Percentiles rank a stretch among this genome's conserved stretches.
Conservation (phyloP, 2,888 invertebrate genomes). For the Saturnia pavonia region DNA sequence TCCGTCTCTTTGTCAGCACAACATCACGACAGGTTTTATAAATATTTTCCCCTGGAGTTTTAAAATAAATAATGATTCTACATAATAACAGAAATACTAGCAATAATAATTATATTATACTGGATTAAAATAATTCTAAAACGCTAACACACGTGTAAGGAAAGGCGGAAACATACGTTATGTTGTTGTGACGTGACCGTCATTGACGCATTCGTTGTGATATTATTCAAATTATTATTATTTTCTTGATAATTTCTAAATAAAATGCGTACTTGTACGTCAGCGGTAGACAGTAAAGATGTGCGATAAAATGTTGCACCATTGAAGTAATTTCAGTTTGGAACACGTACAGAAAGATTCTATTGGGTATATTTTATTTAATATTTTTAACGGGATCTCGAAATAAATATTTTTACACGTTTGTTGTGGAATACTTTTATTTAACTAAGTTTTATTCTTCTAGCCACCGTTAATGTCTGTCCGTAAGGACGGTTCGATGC, state of each 20-base stretch:
- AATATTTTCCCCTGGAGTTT: no score
- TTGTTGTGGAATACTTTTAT: background rate
- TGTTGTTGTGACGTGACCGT: constrained; percentile 12
- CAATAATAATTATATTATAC: background rate
- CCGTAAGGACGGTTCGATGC: no score
- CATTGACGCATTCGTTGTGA: constrained; percentile 17
- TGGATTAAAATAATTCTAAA: constrained; percentile 6
- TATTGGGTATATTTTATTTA: background rate
- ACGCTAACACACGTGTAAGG: background rate
- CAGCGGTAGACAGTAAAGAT: constrained; percentile 16
- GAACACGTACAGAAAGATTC: background rate
- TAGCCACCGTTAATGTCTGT: no score
- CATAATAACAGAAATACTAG: background rate
- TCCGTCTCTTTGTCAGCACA: no score
- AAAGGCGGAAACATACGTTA: constrained; percentile 9
- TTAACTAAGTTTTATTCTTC: no score
- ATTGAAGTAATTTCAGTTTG: constrained; percentile 54
- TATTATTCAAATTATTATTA: constrained; percentile 5
- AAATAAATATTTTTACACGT: background rate
- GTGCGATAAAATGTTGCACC: constrained; percentile 28
- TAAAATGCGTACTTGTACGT: constrained; percentile 3
- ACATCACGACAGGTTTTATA: no score
- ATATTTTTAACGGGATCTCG: background rate
- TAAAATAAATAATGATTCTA: background rate
- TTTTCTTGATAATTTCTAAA: background rate